Evolutionary conservation across 2,797 vertebrate species (phyloP).

Genomic region (Neosilurus mollespiculum): DNA sequence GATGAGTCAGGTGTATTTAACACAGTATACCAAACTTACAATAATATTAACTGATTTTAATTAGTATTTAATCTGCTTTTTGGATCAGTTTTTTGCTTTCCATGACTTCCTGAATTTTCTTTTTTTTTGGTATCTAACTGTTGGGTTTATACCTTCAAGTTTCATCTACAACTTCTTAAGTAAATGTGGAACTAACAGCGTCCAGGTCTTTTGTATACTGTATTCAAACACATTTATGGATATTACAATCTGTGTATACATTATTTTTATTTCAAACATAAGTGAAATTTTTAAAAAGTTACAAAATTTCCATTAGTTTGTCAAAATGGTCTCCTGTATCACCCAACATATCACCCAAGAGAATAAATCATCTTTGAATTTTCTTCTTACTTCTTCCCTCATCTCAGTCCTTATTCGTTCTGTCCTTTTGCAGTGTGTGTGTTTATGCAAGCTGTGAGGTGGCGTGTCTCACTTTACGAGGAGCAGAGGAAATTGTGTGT

Average conservation of each 20-base stretch:
- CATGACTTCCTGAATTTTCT: not conserved
- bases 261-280: not conserved
- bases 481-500: conserved; percentile 17
- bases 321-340: no score
- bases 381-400: not conserved
- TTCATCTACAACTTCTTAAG: not conserved
- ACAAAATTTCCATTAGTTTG: not conserved
- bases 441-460: conserved; percentile 10
- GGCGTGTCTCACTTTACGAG: conserved; percentile 2
- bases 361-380: not conserved
- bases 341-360: not conserved
- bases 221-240: not conserved
- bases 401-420: not conserved
- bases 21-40: not conserved
- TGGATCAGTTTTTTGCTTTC: not conserved
- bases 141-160: not conserved
- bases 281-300: not conserved
- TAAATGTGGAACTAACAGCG: no score
- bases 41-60: not conserved
- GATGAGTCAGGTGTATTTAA: not conserved
- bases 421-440: not conserved
- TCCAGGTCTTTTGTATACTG: not conserved
- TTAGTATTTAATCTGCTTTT: not conserved
- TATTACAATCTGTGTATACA: not conserved
- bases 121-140: not conserved